Evolutionary conservation across 2,888 invertebrate genomes (phyloP).

Genomic region (Podotricha telesiphe): DNA sequence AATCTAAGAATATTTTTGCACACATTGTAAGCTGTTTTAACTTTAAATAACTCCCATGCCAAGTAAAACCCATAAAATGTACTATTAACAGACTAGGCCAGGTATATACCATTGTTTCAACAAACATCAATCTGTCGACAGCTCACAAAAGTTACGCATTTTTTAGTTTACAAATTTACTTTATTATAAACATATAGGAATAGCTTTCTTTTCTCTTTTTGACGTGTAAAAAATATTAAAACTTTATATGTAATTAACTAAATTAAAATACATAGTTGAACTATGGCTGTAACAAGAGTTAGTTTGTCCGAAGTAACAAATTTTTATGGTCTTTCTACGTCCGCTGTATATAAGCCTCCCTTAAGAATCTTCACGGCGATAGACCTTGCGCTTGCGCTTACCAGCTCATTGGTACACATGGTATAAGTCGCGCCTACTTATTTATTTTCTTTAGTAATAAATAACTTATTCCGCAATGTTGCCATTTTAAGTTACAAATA

Average conservation of each 20-base stretch:
- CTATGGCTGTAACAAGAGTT: no score
- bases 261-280: background rate
- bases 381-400: no score
- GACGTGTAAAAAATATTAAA: background rate
- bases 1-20: background rate
- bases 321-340: no score
- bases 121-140: slow-evolving; percentile 29
- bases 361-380: no score
- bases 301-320: no score
- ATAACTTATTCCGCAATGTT: no score
- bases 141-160: slow-evolving; percentile 23
- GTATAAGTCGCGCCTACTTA: no score
- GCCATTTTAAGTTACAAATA: no score
- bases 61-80: slow-evolving; percentile 8
- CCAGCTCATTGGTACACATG: no score
- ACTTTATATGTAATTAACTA: background rate
- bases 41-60: slow-evolving; percentile 1
- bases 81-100: slow-evolving; percentile 12
- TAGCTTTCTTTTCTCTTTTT: slow-evolving; percentile 21
- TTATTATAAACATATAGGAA: slow-evolving; percentile 16
- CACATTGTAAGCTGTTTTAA: background rate
- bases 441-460: no score
- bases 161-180: slow-evolving; percentile 17
- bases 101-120: slow-evolving; percentile 24
- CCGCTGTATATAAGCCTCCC: no score